Conservation (phyloP, 2,113 vertebrate species). For the Calypte anna region DNA sequence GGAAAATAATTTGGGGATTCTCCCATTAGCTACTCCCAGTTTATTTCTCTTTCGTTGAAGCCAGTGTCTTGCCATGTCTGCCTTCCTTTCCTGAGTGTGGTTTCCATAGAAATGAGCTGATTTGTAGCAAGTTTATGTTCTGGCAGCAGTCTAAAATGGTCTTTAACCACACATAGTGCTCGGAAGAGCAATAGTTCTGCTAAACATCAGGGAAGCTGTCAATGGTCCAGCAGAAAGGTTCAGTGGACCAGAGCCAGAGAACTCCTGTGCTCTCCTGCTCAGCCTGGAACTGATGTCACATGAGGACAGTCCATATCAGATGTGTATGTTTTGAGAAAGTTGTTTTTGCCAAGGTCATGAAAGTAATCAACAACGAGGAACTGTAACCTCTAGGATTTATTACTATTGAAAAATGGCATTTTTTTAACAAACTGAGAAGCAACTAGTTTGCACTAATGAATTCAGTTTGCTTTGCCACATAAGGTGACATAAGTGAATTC, state of each 20-base stretch:
- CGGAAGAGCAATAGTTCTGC: neutral
- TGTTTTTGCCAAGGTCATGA: neutral
- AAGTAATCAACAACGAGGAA: neutral
- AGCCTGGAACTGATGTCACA: accelerated
- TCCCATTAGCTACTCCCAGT: neutral
- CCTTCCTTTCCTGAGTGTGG: neutral
- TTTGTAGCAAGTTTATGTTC: neutral
- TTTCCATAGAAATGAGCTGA: constrained; percentile 6
- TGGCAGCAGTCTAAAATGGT: neutral
- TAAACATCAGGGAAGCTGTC: neutral
- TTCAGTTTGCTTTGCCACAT: neutral
- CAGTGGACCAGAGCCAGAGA: neutral
- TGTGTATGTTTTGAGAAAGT: neutral
- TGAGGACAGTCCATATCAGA: accelerated
- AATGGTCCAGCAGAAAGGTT: accelerated
- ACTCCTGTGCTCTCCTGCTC: neutral
- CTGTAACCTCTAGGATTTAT: neutral
- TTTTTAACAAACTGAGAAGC: neutral
- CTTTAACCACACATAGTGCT: neutral
- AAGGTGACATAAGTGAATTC: neutral
- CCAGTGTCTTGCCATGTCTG: neutral
- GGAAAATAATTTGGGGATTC: neutral
- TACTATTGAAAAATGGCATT: neutral
- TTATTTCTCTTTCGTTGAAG: neutral
- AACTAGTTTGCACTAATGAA: neutral